Evolutionary conservation across 2,888 invertebrate species (phyloP), one percentile per base, ranked within the genome.

Genomic region (Sminthurides aquaticus): DNA sequence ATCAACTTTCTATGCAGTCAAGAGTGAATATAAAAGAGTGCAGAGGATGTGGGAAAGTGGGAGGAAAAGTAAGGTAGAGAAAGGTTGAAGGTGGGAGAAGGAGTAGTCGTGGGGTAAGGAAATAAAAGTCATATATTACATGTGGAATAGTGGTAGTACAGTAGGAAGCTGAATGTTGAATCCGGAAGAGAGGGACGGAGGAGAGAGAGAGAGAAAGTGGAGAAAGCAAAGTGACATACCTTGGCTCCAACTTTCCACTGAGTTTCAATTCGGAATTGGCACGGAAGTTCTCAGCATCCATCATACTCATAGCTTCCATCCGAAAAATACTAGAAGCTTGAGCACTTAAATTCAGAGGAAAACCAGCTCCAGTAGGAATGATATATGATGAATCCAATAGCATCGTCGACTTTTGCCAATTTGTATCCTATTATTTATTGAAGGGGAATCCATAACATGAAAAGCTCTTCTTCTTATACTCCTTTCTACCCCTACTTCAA

Each of bases 301-400:
- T 90, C 77, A 91, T 90, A 25, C 92, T 83, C 29, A 91, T 89
- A 22, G 90, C 87, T 66, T 74, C 68, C 60, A 74, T 60, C 66
- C 72, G 63, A 61, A 72, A 67, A 66, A 74, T 69, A 60, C 68
- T 70, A 1, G 93, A 90, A 2, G 93, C 95, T 78, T 91, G 87
- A 0, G 91, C 85, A 75, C 88, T 88, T 76, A 96, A 83, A 62
- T 87, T 87, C 67, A 96, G 81, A 0, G 96, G 94, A 18, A 96
- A 78, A 24, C 97, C 96, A 55, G 87, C 84, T 1, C 87, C 86
- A 29, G 90, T 88, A 0, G 96, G 92, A 0, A 94, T 84, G 2
- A 89, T 87, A 78, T 92, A 90, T n/a, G 88, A 87, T 3, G 89
- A 88, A 79, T 96, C 95, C 63, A 96, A 80, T 78, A 96, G 88